phyloP scores from a whole-genome alignment of 2,113 vertebrate species.

The Pavo muticus region DNA sequence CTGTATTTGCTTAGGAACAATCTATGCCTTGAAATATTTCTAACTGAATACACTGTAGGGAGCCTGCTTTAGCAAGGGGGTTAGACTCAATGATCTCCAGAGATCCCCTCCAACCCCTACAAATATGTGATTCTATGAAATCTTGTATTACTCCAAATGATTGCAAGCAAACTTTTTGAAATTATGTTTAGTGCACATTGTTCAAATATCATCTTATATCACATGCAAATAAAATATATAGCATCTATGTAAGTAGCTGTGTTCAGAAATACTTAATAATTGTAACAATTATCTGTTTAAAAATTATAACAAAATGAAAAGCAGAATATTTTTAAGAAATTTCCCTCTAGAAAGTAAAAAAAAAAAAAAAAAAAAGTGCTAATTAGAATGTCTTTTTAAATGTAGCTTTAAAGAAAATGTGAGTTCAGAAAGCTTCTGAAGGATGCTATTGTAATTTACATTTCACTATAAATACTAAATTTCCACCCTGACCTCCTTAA shows the following conservation, averaged over 20 bases:
- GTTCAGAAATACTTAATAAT: neutral
- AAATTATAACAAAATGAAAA: neutral
- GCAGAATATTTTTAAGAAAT: neutral
- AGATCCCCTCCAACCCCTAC: no score
- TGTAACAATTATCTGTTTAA: neutral
- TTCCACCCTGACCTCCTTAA: neutral
- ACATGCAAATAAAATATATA: neutral
- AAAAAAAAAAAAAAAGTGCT: neutral
- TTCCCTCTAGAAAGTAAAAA: neutral
- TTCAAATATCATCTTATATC: neutral
- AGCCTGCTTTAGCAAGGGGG: no score
- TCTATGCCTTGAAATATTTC: slow-evolving; percentile 1
- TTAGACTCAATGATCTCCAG: no score
- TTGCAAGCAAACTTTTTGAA: neutral
- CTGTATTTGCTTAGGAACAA: neutral
- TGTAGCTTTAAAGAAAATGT: neutral
- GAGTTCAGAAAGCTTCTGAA: neutral
- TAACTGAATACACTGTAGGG: neutral
- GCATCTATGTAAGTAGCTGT: neutral
- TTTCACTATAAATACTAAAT: neutral
- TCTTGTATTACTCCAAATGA: neutral
- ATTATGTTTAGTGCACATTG: neutral
- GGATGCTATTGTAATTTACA: neutral
- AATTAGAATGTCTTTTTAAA: neutral
- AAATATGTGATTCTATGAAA: neutral